Conservation (phyloP, 2,888 invertebrate species). For the Charanyca ferruginea region DNA sequence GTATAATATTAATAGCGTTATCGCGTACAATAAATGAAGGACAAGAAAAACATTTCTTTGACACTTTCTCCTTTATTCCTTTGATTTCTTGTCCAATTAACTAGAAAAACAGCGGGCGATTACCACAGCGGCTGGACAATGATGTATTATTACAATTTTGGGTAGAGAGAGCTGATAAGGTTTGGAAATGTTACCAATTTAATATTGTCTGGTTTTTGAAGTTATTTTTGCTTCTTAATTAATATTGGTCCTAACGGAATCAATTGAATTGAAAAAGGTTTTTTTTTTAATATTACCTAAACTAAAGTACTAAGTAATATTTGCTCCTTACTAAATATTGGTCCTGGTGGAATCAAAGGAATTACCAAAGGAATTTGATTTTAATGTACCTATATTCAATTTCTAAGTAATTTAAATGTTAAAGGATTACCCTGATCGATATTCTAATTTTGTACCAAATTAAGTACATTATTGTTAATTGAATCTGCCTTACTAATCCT, state of each 20-base stretch:
- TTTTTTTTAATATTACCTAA: too few species aligned
- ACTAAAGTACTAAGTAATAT: too few species aligned
- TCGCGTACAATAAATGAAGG: slow-evolving; percentile 40
- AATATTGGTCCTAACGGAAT: background rate
- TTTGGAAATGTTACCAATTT: slow-evolving; percentile 1
- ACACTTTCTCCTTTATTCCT: slow-evolving; percentile 64
- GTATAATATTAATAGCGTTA: slow-evolving; percentile 54
- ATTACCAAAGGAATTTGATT: too few species aligned
- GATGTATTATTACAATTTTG: slow-evolving; percentile 84
- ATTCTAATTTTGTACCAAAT: too few species aligned
- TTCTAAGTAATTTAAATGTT: too few species aligned
- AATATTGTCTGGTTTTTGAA: slow-evolving; percentile 7
- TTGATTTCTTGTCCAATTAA: slow-evolving; percentile 89
- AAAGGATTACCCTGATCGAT: too few species aligned
- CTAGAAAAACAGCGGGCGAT: slow-evolving; percentile 86
- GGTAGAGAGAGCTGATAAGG: slow-evolving; percentile 24
- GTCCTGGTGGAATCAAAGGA: background rate
- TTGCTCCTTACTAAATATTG: background rate
- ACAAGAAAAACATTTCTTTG: slow-evolving; percentile 63
- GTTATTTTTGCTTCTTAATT: background rate
- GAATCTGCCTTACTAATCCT: too few species aligned
- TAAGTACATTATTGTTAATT: too few species aligned
- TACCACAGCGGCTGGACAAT: slow-evolving; percentile 76
- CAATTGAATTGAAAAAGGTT: too few species aligned
- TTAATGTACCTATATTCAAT: too few species aligned